Conservation (phyloP, 92 coral and sea anemone species). For the Parazoanthus swiftii region DNA sequence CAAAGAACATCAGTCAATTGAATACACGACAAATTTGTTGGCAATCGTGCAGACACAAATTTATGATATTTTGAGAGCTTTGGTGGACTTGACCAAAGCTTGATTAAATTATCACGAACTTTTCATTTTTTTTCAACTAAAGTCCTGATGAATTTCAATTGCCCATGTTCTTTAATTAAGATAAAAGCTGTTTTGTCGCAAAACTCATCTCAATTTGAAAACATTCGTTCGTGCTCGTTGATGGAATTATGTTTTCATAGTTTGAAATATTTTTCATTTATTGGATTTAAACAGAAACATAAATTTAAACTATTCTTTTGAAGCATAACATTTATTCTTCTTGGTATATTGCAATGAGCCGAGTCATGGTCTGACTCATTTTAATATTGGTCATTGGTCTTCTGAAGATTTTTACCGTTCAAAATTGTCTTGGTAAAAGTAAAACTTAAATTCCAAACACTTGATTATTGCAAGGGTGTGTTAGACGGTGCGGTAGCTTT, state of each 20-base stretch:
- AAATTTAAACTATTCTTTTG: no score
- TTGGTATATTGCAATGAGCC: not conserved
- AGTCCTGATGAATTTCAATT: not conserved
- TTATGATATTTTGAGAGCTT: not conserved
- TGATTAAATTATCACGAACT: not conserved
- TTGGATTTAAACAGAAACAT: no score
- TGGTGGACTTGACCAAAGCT: not conserved
- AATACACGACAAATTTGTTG: not conserved
- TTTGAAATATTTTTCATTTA: not conserved
- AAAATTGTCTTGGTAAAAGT: no score
- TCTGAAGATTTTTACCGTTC: not conserved
- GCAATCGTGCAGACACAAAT: not conserved
- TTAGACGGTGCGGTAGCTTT: not conserved
- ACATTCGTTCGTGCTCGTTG: not conserved
- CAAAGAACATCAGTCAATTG: not conserved
- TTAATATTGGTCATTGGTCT: not conserved
- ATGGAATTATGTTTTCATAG: not conserved
- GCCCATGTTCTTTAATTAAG: not conserved
- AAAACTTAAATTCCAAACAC: not conserved
- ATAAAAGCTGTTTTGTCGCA: not conserved
- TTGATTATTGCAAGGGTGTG: not conserved
- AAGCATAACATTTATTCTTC: not conserved
- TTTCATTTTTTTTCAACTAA: not conserved
- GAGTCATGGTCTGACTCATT: not conserved
- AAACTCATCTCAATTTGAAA: no score